These are phyloP conservation scores for Nudaria mundana DNA, from an alignment of 2,888 invertebrate genomes.

Conservation along the genomic window DNA sequence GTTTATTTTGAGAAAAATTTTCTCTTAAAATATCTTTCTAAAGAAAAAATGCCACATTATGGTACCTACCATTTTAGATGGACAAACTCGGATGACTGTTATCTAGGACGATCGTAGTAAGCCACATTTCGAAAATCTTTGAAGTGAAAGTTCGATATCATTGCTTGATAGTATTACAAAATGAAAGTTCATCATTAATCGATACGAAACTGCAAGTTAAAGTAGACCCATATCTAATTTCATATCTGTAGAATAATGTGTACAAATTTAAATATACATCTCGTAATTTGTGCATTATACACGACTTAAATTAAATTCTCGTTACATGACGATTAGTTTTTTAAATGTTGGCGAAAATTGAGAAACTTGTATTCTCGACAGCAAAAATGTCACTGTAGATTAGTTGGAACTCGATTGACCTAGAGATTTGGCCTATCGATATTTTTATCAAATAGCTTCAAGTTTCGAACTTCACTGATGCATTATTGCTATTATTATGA, in stretches of 20 bases:
- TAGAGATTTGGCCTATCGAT: too few relatives aligned
- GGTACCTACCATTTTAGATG: too few relatives aligned
- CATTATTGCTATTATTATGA: too few relatives aligned
- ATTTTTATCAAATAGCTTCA: too few relatives aligned
- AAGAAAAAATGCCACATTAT: too few relatives aligned
- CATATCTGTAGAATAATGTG: not conserved
- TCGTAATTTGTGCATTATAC: not conserved
- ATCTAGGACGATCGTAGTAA: slow-evolving; percentile 23
- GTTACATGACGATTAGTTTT: not conserved
- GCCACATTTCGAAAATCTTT: slow-evolving; percentile 19
- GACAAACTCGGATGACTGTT: not conserved
- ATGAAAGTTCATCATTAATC: slow-evolving; percentile 25
- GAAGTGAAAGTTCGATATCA: slow-evolving; percentile 33
- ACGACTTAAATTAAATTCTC: not conserved
- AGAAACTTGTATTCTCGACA: too few relatives aligned
- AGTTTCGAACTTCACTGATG: too few relatives aligned
- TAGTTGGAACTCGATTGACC: too few relatives aligned
- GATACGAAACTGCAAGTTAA: slow-evolving; percentile 5
- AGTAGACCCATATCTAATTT: not conserved
- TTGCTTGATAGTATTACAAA: slow-evolving; percentile 19
- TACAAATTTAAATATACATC: not conserved
- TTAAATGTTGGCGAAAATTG: too few relatives aligned
- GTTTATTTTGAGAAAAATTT: slow-evolving; percentile 5
- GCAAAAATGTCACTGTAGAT: too few relatives aligned
- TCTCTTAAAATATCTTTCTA: too few relatives aligned